phyloP scores from a whole-genome alignment of 2,888 invertebrate genomes.

The Harpalus rufipes region DNA sequence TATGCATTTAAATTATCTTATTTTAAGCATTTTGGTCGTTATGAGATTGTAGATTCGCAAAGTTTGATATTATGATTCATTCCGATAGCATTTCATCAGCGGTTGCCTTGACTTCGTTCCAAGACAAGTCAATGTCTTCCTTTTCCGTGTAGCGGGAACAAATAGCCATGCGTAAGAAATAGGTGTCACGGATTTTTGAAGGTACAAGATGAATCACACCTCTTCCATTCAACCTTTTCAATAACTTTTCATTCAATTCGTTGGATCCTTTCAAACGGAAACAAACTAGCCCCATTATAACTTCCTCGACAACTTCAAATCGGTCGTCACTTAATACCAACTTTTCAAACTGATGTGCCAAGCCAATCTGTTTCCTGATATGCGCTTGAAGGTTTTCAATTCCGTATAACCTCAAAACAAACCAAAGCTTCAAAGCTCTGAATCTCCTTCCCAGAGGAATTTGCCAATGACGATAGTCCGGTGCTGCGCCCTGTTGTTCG shows the following conservation, averaged over 20 bases:
- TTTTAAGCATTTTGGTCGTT: slow-evolving; percentile 62
- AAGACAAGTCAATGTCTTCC: slow-evolving; percentile 90
- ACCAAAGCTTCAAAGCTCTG: slow-evolving; percentile 96
- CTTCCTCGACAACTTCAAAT: slow-evolving; percentile 94
- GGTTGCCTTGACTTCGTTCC: slow-evolving; percentile 90
- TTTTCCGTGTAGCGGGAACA: slow-evolving; percentile 91
- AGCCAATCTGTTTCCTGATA: slow-evolving; percentile 90
- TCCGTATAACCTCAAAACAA: slow-evolving; percentile 94
- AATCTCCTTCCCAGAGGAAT: slow-evolving; percentile 96
- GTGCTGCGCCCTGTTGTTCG: slow-evolving; percentile 92
- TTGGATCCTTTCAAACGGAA: slow-evolving; percentile 94
- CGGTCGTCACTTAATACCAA: slow-evolving; percentile 87
- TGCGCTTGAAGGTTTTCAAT: slow-evolving; percentile 91
- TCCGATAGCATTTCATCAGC: slow-evolving; percentile 84
- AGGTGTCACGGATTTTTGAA: slow-evolving; percentile 89
- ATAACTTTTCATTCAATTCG: slow-evolving; percentile 88
- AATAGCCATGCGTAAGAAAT: slow-evolving; percentile 93
- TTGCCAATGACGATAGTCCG: slow-evolving; percentile 98
- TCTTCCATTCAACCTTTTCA: slow-evolving; percentile 92
- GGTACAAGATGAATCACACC: slow-evolving; percentile 96
- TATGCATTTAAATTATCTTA: slow-evolving; percentile 52
- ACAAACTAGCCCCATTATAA: slow-evolving; percentile 96
- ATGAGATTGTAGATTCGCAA: slow-evolving; percentile 24
- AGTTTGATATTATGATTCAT: slow-evolving; percentile 67
- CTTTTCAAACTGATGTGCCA: slow-evolving; percentile 93